A percentile compares a stretch with the other conserved stretches of the same genome.
Evolutionary conservation across 2,888 invertebrate genomes (phyloP).

Genomic region (Yponomeuta cagnagella): DNA sequence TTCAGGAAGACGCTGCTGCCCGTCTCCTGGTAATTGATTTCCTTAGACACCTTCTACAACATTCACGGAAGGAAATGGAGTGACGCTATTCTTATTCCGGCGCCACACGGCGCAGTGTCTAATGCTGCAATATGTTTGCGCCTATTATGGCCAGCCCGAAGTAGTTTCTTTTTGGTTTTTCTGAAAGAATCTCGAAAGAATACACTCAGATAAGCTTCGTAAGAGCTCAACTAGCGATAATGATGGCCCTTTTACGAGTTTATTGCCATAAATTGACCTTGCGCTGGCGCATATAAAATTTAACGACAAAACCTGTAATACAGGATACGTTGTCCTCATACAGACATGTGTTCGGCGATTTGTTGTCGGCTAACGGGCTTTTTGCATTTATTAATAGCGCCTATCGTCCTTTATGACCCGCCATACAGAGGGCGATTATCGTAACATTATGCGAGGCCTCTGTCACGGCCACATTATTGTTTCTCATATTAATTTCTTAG

Average conservation of each 20-base stretch:
- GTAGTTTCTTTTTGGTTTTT: no score
- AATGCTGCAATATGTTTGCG: background rate
- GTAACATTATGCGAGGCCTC: slow-evolving; percentile 17
- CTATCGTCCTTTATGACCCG: slow-evolving; percentile 18
- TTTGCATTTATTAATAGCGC: slow-evolving; percentile 21
- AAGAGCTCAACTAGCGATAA: slow-evolving; percentile 12
- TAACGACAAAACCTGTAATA: slow-evolving; percentile 25
- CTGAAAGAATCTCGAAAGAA: no score
- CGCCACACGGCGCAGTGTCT: no score
- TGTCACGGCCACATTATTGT: slow-evolving; percentile 12
- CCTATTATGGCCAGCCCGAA: background rate
- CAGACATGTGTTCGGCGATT: slow-evolving; percentile 21
- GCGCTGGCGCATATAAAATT: slow-evolving; percentile 33
- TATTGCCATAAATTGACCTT: slow-evolving; percentile 15
- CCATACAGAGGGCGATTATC: slow-evolving; percentile 17
- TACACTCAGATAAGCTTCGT: background rate
- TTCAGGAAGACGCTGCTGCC: no score
- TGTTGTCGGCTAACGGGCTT: slow-evolving; percentile 26
- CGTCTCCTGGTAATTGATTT: no score
- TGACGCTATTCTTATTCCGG: no score
- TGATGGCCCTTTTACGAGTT: slow-evolving; percentile 9
- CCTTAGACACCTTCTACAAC: no score
- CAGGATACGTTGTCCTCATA: slow-evolving; percentile 20
- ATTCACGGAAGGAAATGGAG: no score
- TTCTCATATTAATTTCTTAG: background rate